A percentile compares a stretch with the other conserved stretches of the same genome.
phyloP scores from a whole-genome alignment of 30 jellyfish, hydroid and myxozoan genomes.

The Morbakka virulenta region DNA sequence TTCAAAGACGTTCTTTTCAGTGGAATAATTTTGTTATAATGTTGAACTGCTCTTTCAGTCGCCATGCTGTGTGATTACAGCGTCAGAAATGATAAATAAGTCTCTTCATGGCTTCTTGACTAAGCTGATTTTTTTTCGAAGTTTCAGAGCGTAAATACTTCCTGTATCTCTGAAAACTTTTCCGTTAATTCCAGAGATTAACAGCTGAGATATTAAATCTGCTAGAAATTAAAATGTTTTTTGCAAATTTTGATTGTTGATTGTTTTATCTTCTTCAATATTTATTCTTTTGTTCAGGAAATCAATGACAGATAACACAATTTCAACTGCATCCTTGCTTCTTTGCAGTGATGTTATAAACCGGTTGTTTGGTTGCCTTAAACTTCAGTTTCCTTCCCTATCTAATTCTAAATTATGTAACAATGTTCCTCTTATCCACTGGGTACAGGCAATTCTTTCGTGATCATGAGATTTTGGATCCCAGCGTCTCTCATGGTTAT shows the following conservation, averaged over 20 bases:
- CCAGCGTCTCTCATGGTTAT: conserved; percentile 21
- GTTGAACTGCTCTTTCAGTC: conserved; percentile 25
- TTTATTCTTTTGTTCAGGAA: conserved; percentile 1
- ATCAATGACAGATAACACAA: not conserved
- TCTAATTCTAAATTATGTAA: not conserved
- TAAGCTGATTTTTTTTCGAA: conserved; percentile 35
- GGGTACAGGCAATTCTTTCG: conserved; percentile 33
- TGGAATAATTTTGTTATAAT: conserved; percentile 30
- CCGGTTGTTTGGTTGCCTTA: not conserved
- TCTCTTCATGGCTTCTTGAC: conserved; percentile 14
- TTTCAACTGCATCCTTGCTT: not conserved
- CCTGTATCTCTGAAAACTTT: conserved; percentile 18
- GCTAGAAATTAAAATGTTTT: too few relatives aligned
- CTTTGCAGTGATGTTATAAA: not conserved
- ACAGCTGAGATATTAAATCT: conserved; percentile 21
- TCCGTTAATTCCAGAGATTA: not conserved
- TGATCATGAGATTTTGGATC: conserved; percentile 27
- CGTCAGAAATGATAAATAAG: conserved; percentile 15
- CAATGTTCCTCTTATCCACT: conserved; percentile 6
- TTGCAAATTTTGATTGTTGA: conserved; percentile 18
- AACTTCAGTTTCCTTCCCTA: conserved; percentile 4
- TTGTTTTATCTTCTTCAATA: conserved; percentile 5
- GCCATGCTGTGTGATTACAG: conserved; percentile 44
- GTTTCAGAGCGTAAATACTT: conserved; percentile 37
- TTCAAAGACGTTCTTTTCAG: conserved; percentile 22